Conservation (phyloP, 2,113 vertebrate genomes). For the Harpagus bidentatus region DNA sequence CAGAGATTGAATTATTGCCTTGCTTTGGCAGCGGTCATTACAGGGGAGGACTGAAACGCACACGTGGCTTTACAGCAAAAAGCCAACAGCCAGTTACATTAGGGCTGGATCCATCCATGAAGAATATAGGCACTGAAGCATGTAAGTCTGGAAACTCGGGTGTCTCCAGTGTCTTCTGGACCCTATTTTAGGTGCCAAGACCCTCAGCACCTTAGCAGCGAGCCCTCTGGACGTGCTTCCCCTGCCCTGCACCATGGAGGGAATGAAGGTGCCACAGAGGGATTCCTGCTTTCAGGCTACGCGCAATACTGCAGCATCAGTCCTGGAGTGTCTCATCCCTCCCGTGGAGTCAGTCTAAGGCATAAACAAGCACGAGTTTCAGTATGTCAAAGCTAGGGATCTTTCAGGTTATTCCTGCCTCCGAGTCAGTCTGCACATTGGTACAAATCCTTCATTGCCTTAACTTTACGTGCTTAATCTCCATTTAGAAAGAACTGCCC, state of each 20-base stretch:
- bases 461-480: neutral
- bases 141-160: neutral
- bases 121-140: neutral
- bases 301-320: neutral
- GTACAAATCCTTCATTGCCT: neutral
- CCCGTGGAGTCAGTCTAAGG: neutral
- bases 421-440: neutral
- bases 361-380: neutral
- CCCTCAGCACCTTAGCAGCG: neutral
- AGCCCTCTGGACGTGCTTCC: neutral
- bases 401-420: neutral
- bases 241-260: fast-evolving
- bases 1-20: neutral
- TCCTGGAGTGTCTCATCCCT: neutral
- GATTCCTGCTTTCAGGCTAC: neutral
- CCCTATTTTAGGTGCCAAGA: neutral
- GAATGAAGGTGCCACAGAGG: neutral
- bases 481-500: neutral
- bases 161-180: neutral
- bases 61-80: neutral
- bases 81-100: neutral
- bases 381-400: neutral
- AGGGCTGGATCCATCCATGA: neutral
- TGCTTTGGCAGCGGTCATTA: neutral
- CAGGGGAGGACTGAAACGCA: neutral